A percentile compares a stretch with the other conserved stretches of the same genome.
phyloP scores from a whole-genome alignment of 2,797 vertebrate genomes.

The Eospalax fontanierii region DNA sequence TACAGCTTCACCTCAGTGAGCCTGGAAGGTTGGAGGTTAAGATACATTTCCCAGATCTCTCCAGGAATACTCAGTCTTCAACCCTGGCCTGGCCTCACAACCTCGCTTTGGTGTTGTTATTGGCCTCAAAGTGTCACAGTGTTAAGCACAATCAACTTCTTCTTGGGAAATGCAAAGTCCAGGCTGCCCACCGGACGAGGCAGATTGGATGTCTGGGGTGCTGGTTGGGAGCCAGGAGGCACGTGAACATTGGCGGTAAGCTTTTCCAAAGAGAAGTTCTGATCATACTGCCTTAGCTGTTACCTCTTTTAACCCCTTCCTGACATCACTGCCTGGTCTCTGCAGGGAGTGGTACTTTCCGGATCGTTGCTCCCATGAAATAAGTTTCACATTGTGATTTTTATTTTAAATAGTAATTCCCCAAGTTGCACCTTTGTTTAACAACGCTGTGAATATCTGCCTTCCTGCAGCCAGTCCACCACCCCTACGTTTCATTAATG shows the following conservation, averaged over 20 bases:
- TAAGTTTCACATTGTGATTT: constrained; percentile 6
- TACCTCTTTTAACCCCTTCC: not conserved
- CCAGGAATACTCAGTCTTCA: not conserved
- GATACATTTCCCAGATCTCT: not conserved
- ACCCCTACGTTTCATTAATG: constrained; percentile 21
- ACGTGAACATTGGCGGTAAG: not conserved
- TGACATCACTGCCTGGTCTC: not conserved
- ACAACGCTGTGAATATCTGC: not conserved
- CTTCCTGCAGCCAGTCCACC: not conserved
- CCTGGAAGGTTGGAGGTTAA: not conserved
- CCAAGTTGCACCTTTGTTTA: constrained; percentile 36
- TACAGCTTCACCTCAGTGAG: not conserved
- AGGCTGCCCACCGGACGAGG: not conserved
- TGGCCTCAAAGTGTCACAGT: not conserved
- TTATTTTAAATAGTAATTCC: not conserved
- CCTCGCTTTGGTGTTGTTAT: not conserved
- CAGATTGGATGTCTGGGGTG: not conserved
- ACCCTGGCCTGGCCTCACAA: not conserved
- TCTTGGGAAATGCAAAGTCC: not conserved
- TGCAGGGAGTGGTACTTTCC: not conserved
- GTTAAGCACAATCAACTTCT: not conserved
- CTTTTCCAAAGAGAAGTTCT: not conserved
- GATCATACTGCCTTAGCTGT: not conserved
- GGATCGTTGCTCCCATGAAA: not conserved
- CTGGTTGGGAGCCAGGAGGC: not conserved